Evolutionary conservation across 2,113 vertebrate genomes (phyloP).

Genomic region (Mixornis gularis): DNA sequence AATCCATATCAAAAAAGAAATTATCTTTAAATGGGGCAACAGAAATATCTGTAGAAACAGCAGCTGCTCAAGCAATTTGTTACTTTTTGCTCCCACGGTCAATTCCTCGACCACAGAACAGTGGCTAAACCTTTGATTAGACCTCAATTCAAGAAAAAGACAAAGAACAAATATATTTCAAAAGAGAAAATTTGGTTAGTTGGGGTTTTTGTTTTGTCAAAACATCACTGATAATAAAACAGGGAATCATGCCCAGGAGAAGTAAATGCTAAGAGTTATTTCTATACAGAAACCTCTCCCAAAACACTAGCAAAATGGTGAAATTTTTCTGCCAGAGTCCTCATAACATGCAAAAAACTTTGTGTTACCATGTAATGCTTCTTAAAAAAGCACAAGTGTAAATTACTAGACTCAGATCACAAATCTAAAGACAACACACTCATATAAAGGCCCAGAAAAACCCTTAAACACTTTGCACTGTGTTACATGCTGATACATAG

Average conservation of each 20-base stretch:
- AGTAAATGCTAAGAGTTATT: neutral
- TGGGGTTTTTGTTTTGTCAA: neutral
- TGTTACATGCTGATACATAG: fast-evolving
- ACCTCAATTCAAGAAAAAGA: neutral
- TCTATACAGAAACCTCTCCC: neutral
- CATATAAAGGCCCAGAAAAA: neutral
- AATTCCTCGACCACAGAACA: neutral
- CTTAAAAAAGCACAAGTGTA: neutral
- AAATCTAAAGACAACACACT: neutral
- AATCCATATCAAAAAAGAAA: neutral
- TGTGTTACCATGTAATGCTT: neutral
- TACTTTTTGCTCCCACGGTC: neutral
- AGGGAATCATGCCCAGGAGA: neutral
- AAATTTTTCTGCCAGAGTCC: neutral
- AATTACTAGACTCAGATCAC: neutral
- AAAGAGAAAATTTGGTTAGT: neutral
- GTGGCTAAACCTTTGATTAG: neutral
- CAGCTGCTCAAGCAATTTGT: neutral
- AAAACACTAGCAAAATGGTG: neutral
- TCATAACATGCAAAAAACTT: neutral
- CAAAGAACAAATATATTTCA: neutral
- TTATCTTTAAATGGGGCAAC: neutral
- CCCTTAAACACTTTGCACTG: too few species aligned
- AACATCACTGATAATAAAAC: neutral
- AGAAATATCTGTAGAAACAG: neutral